Base-by-base conservation (phyloP, 2,797 vertebrate genomes). In the Ispidina picta region DNA sequence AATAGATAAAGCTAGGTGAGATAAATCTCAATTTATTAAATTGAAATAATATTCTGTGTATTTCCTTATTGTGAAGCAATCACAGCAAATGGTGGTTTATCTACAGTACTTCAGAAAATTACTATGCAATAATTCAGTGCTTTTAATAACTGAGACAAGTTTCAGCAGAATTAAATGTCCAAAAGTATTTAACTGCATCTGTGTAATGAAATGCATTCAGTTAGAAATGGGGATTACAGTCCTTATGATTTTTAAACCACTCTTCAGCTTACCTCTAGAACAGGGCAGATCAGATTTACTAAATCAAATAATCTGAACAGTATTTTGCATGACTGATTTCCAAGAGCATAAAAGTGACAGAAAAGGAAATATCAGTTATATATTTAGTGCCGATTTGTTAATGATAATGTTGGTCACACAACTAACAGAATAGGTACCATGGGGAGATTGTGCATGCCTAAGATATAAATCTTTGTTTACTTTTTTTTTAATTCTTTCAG, bases 311-410 rank as follows among this genome's bases (percentile, higher is more conserved):
- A 84, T 79, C 85, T 58, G 77, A 83, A 74, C 29, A 14, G 13
- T 51, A 52, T 95, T 86, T 93, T 93, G 64, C 80, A 68, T 79
- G 83, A 52, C 74, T 86, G 85, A 84, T 92, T 86, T 89, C 39
- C 66, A 55, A 76, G n/a, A 83, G 49, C 49, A 76, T 71, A 89
- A 92, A 79, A 89, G 5, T 65, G 85, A 70, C 68, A 79, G 64
- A 88, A 60, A 92, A 84, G 23, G 14, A 23, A 92, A 33, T 31
- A 91, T 55, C 68, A 76, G 56, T 86, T 89, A 64, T 59, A 46
- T 23, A 44, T 77, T 88, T 92, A 89, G 43, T 79, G 44, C 49
- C 84, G 68, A 88, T 92, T 68, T 89, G 22, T 23, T 91, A 62
- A 58, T 2, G 26, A 79, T 55, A 89, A 82, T 33, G 17, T 12